phyloP scores from a whole-genome alignment of 35 echinoderm and acorn worm species.

The Lytechinus pictus region DNA sequence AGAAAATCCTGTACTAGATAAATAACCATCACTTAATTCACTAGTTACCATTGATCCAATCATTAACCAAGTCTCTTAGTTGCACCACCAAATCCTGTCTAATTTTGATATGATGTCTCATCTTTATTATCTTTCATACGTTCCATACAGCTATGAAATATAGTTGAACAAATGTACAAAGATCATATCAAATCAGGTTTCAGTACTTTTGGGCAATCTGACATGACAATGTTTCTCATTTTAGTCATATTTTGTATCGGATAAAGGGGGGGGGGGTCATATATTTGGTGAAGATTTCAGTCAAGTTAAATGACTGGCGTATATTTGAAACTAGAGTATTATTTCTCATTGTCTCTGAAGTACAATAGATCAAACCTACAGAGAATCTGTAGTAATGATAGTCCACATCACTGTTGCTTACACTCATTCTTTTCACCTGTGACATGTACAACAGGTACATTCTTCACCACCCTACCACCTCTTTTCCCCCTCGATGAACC shows the following conservation, averaged over 20 bases:
- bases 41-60: too few species aligned
- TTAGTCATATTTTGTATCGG: too few species aligned
- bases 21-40: too few species aligned
- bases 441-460: neutral
- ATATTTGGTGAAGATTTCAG: neutral
- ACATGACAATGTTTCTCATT: neutral
- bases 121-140: too few species aligned
- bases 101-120: too few species aligned
- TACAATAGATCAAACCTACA: neutral
- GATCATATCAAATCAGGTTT: neutral
- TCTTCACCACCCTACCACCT: neutral
- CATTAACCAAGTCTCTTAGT: too few species aligned
- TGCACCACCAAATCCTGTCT: too few species aligned
- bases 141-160: too few species aligned
- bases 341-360: neutral
- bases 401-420: constrained; percentile 30
- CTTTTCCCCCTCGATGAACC: neutral
- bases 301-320: neutral
- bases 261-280: too few species aligned
- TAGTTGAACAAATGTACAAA: too few species aligned
- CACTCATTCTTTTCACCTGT: constrained; percentile 47
- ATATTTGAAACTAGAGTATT: neutral
- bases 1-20: too few species aligned
- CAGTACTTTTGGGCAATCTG: neutral
- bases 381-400: neutral